Percentiles rank a stretch among this genome's conserved stretches.
Evolutionary conservation across 2,888 invertebrate genomes (phyloP).

Genomic region (Hirtodrosophila duncani): DNA sequence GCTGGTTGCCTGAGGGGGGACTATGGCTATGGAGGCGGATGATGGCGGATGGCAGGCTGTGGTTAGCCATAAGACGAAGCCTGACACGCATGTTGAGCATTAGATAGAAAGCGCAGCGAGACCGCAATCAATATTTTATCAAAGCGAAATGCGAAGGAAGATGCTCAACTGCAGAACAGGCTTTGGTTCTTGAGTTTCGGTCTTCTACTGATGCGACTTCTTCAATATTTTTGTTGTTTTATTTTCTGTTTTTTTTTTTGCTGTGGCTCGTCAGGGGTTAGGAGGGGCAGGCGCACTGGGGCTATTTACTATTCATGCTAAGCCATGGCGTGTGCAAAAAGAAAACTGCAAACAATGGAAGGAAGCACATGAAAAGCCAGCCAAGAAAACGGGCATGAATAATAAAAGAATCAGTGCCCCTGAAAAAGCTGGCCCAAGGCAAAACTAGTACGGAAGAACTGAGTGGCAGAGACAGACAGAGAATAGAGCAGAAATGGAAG

Average conservation of each 20-base stretch:
- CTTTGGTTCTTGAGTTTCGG: conserved; percentile 12
- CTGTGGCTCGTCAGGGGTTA: background rate
- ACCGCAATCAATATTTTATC: conserved; percentile 70
- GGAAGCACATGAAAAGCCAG: conserved; percentile 51
- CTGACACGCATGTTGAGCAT: conserved; percentile 59
- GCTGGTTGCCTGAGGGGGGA: conserved; percentile 17
- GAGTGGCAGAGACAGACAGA: background rate
- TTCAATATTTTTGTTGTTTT: conserved; percentile 5
- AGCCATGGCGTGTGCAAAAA: conserved; percentile 60
- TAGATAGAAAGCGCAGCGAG: conserved; percentile 36
- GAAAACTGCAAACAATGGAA: conserved; percentile 65
- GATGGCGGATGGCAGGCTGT: background rate
- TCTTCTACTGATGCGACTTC: conserved; percentile 18
- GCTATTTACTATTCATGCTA: conserved; percentile 67
- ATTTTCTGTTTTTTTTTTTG: background rate
- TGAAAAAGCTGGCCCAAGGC: conserved; percentile 53
- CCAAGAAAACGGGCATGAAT: conserved; percentile 52
- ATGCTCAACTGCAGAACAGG: conserved; percentile 22
- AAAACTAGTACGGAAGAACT: conserved; percentile 26
- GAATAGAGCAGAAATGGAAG: background rate
- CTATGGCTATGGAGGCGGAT: conserved; percentile 3
- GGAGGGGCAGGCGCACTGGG: background rate
- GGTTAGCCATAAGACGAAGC: too few species aligned
- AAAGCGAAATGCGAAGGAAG: conserved; percentile 47
- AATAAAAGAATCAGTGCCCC: conserved; percentile 60